phyloP scores from a whole-genome alignment of 2,888 invertebrate species.

The Cerastis leucographa region DNA sequence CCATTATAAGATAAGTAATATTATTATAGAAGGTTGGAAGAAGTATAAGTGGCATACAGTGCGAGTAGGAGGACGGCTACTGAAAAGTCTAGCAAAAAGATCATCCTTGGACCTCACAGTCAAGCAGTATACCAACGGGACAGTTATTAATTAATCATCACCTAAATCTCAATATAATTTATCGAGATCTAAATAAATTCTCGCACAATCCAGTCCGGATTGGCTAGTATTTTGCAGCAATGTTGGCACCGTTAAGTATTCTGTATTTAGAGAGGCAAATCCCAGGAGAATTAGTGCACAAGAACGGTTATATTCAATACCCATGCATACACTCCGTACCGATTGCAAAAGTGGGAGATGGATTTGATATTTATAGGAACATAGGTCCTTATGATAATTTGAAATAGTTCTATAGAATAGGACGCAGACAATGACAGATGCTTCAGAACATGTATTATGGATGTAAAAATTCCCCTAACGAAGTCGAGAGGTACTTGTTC shows the following conservation, averaged over 20 bases:
- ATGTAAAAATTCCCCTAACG: background rate
- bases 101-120: background rate
- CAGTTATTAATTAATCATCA: background rate
- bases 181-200: slow-evolving; percentile 17
- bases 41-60: no score
- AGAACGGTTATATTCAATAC: slow-evolving; percentile 23
- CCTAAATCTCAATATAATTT: background rate
- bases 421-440: no score
- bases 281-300: slow-evolving; percentile 46
- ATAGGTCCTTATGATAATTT: no score
- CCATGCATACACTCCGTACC: slow-evolving; percentile 7
- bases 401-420: no score
- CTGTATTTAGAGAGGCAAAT: slow-evolving; percentile 44
- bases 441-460: background rate
- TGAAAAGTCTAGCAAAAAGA: background rate
- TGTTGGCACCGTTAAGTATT: slow-evolving; percentile 46
- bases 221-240: slow-evolving; percentile 10
- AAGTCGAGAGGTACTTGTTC: background rate
- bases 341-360: background rate
- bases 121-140: background rate
- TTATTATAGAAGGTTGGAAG: no score
- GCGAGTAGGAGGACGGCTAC: no score
- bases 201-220: background rate
- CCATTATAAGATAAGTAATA: no score
- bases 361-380: background rate